phyloP scores from a whole-genome alignment of 2,113 vertebrate species.

The Macaca nemestrina region DNA sequence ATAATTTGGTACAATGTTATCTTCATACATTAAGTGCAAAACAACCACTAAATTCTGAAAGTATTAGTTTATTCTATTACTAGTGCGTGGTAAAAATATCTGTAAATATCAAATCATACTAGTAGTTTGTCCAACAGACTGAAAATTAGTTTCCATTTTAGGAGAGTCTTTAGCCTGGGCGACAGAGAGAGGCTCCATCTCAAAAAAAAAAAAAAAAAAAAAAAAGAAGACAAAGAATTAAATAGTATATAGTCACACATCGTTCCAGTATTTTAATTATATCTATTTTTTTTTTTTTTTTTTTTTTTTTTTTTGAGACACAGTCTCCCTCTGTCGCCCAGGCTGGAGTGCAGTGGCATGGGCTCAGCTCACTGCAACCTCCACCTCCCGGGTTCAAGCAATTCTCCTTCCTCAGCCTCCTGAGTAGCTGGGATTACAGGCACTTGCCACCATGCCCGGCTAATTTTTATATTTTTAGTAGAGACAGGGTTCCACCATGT shows the following conservation, averaged over 20 bases:
- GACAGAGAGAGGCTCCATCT: too few relatives aligned
- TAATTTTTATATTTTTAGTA: too few relatives aligned
- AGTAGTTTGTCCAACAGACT: neutral
- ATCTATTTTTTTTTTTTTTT: too few relatives aligned
- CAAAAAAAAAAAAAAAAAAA: too few relatives aligned
- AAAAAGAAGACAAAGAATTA: neutral
- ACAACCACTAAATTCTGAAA: neutral
- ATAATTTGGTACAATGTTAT: neutral
- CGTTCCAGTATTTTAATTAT: neutral
- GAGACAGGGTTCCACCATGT: too few relatives aligned
- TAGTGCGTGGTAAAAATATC: neutral
- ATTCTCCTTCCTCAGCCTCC: too few relatives aligned
- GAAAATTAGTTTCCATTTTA: neutral
- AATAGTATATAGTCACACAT: neutral
- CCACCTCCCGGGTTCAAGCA: too few relatives aligned
- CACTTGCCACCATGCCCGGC: rapidly evolving
- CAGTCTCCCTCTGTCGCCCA: too few relatives aligned
- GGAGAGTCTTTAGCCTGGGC: neutral
- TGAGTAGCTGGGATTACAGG: too few relatives aligned
- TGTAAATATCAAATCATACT: neutral
- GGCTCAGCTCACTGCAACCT: too few relatives aligned
- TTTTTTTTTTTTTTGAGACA: too few relatives aligned
- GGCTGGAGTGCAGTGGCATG: too few relatives aligned
- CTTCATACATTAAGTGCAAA: neutral
- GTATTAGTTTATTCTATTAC: neutral